Conservation (phyloP, 2,113 vertebrate species). For the Macquaria australasica region DNA sequence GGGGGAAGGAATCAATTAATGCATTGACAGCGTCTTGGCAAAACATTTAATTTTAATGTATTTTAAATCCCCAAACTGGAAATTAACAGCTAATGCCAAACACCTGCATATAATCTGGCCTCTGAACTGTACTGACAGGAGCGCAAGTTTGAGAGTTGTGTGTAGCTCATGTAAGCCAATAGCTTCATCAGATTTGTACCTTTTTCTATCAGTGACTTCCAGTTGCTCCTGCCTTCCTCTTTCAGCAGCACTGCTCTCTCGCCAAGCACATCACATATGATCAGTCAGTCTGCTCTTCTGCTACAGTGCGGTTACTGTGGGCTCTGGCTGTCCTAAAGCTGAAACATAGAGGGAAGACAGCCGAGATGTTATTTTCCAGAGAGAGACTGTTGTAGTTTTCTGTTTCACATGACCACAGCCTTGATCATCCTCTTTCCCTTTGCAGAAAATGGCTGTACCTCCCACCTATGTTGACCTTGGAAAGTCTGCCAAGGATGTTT, state of each 20-base stretch:
- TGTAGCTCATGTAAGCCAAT: background rate
- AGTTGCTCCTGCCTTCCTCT: background rate
- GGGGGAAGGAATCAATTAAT: background rate
- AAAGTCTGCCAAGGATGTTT: conserved; percentile 95
- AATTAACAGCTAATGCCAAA: background rate
- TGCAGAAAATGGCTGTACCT: conserved; percentile 94
- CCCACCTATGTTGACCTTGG: conserved; percentile 95
- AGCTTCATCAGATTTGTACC: conserved; percentile 4
- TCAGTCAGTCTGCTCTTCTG: conserved; percentile 23
- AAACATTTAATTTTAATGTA: background rate
- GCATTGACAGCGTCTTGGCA: no score
- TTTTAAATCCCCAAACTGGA: background rate
- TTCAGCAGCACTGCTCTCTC: background rate
- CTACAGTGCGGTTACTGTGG: background rate
- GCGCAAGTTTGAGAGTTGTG: background rate
- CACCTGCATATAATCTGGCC: background rate
- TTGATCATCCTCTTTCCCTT: conserved; percentile 10
- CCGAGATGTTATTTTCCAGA: background rate
- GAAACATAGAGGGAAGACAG: background rate
- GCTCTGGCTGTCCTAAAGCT: background rate
- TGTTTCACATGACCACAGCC: background rate
- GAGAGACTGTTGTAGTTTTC: background rate
- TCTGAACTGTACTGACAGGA: background rate
- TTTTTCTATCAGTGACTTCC: conserved; percentile 33
- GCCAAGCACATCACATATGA: conserved; percentile 24